A percentile compares a stretch with the other conserved stretches of the same genome.
phyloP scores from a whole-genome alignment of 2,113 vertebrate species.

The Phoenicopterus ruber region DNA sequence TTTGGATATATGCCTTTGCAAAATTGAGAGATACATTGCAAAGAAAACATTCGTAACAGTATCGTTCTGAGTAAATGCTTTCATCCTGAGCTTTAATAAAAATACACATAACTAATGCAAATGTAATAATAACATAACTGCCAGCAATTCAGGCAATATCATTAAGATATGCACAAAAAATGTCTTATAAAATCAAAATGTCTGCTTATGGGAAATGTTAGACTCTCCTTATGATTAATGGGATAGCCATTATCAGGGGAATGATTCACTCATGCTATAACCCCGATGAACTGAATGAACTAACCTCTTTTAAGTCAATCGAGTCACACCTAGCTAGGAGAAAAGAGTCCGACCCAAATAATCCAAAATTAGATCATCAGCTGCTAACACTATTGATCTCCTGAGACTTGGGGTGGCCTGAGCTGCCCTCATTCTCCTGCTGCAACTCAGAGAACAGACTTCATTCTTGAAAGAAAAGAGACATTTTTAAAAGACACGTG shows the following conservation, averaged over 20 bases:
- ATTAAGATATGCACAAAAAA: neutral
- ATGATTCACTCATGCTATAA: neutral
- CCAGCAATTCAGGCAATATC: neutral
- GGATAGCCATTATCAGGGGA: neutral
- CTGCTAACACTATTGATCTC: slow-evolving; percentile 22
- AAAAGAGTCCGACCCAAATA: slow-evolving; percentile 50
- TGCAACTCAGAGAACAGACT: slow-evolving; percentile 1
- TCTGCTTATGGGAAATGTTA: neutral
- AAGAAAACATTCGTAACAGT: neutral
- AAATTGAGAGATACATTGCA: neutral
- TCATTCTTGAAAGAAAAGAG: slow-evolving; percentile 14
- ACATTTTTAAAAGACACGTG: neutral
- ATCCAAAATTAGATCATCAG: slow-evolving; percentile 52
- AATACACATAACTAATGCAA: neutral
- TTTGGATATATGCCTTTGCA: neutral
- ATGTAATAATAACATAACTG: neutral
- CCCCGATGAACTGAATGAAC: neutral
- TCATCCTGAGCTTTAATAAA: neutral
- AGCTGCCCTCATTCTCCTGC: slow-evolving; percentile 30
- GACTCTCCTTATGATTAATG: neutral
- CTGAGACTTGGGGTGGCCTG: slow-evolving; percentile 21
- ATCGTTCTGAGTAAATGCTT: neutral
- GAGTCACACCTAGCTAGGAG: neutral
- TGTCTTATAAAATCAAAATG: neutral
- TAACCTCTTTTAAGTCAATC: slow-evolving; percentile 36